Conservation (phyloP, 2,797 vertebrate species). For the Masticophis lateralis region DNA sequence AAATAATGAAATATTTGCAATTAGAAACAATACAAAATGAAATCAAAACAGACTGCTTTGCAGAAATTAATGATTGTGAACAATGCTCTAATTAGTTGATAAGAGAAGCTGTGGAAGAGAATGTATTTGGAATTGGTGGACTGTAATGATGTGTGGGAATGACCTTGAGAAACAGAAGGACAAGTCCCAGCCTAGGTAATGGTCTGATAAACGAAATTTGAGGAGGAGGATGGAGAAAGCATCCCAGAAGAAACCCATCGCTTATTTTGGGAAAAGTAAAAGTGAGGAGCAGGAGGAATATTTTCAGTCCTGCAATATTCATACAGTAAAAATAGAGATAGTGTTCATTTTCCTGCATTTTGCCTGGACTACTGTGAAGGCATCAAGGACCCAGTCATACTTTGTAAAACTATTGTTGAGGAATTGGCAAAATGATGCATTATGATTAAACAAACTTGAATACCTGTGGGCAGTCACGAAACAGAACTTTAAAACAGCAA, state of each 20-base stretch:
- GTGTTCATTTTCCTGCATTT: background rate
- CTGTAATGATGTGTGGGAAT: background rate
- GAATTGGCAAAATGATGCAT: background rate
- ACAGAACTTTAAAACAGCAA: background rate
- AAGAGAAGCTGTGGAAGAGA: background rate
- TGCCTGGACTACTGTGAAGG: background rate
- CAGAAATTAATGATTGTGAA: background rate
- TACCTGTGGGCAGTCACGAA: constrained; percentile 15
- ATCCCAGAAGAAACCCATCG: background rate
- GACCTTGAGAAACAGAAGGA: background rate
- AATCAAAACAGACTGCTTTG: background rate
- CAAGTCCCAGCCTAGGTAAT: background rate
- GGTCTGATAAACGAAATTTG: background rate
- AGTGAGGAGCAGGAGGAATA: background rate
- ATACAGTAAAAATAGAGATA: background rate
- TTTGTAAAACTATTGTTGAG: background rate
- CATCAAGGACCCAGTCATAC: background rate
- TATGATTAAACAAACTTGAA: background rate
- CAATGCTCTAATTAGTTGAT: background rate
- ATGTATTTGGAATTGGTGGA: background rate
- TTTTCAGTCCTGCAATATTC: background rate
- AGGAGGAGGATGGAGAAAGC: background rate
- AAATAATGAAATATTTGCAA: background rate
- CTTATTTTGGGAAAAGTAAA: background rate
- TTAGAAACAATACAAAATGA: background rate